Evolutionary conservation across 1,140 invertebrate species (phyloP).

Genomic region (Portunus trituberculatus): DNA sequence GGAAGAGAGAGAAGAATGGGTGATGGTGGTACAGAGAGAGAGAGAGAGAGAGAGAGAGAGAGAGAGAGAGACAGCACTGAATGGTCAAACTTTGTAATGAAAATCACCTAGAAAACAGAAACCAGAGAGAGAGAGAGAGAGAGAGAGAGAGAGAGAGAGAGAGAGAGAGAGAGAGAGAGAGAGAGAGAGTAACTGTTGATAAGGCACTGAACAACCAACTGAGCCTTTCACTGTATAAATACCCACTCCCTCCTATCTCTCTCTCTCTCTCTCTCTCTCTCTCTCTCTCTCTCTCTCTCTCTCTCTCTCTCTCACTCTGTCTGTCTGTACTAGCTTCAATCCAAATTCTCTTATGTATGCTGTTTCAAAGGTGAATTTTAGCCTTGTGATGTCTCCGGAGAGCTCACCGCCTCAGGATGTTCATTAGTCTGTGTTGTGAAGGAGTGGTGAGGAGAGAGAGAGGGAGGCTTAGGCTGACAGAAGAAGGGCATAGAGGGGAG

Average conservation of each 20-base stretch:
- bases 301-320: constrained; percentile 45
- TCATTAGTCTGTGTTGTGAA: background rate
- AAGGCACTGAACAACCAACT: too few species aligned
- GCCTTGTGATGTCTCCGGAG: background rate
- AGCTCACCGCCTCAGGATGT: background rate
- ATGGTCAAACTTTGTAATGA: too few species aligned
- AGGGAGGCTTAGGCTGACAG: background rate
- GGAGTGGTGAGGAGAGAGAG: constrained; percentile 13
- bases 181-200: too few species aligned
- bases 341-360: background rate
- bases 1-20: constrained; percentile 41
- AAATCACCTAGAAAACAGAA: too few species aligned
- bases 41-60: too few species aligned
- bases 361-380: background rate
- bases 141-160: constrained; percentile 52
- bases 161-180: too few species aligned
- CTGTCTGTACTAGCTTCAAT: background rate
- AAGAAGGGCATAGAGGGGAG: background rate
- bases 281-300: background rate
- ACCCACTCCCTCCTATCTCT: constrained; percentile 6
- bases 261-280: constrained; percentile 27
- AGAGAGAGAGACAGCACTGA: too few species aligned
- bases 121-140: background rate
- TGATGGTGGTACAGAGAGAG: background rate
- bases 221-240: too few species aligned